Conservation (phyloP, 2,113 vertebrate genomes). For the Opisthocomus hoazin region DNA sequence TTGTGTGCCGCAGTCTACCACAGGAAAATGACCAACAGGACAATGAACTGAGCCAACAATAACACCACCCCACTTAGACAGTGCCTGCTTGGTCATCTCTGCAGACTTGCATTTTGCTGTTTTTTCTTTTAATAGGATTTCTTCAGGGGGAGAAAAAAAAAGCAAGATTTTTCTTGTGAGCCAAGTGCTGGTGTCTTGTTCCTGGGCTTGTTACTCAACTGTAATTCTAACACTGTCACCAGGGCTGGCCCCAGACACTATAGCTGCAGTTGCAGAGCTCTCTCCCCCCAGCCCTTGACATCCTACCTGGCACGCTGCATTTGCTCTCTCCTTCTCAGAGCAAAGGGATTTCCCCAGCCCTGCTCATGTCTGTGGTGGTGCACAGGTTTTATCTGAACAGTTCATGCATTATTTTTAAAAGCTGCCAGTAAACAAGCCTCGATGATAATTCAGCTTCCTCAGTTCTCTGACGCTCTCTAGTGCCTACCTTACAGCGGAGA, state of each 20-base stretch:
- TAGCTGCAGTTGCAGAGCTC: neutral
- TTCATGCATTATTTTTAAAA: neutral
- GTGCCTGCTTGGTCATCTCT: neutral
- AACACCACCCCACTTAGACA: neutral
- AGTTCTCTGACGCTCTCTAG: slow-evolving; percentile 51
- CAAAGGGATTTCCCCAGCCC: neutral
- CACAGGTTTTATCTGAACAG: neutral
- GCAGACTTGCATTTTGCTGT: neutral
- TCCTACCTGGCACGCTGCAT: neutral
- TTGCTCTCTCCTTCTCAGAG: neutral
- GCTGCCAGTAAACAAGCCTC: neutral
- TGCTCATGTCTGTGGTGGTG: neutral
- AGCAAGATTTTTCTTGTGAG: neutral
- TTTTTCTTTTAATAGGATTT: neutral
- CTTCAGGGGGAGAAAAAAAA: neutral
- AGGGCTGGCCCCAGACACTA: neutral
- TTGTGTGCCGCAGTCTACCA: neutral
- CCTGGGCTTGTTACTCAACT: neutral
- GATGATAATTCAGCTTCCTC: neutral
- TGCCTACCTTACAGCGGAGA: neutral
- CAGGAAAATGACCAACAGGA: neutral
- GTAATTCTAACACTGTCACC: neutral
- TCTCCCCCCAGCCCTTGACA: neutral
- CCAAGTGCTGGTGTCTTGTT: neutral
- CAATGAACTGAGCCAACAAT: neutral